Percentiles rank a stretch among this genome's conserved stretches.
phyloP scores from a whole-genome alignment of 2,113 vertebrate genomes.

The Pseudonaja textilis region DNA sequence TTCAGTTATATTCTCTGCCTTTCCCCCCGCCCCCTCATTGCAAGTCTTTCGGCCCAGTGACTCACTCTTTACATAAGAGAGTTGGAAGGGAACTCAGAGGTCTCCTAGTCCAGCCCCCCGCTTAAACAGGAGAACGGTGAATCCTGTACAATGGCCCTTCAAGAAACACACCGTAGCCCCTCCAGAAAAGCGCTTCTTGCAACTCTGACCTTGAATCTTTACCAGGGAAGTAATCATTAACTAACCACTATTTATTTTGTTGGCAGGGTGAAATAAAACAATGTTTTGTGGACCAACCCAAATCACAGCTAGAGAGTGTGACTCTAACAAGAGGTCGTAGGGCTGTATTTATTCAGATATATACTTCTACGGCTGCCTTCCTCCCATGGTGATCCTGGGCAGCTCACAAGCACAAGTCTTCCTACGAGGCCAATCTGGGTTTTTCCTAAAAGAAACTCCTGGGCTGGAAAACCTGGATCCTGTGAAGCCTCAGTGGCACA shows the following conservation, averaged over 20 bases:
- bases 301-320: not conserved
- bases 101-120: no score
- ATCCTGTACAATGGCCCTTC: not conserved
- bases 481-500: not conserved
- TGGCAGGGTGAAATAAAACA: not conserved
- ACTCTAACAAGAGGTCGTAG: not conserved
- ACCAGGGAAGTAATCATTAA: not conserved
- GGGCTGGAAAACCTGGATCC: not conserved
- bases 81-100: no score
- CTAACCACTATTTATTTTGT: not conserved
- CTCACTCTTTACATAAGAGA: not conserved
- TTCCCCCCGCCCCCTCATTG: no score
- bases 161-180: not conserved
- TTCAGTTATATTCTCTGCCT: not conserved
- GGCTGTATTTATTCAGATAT: not conserved
- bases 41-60: not conserved
- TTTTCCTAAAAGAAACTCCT: not conserved
- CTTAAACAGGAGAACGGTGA: not conserved
- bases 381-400: not conserved
- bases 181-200: not conserved
- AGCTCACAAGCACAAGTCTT: not conserved
- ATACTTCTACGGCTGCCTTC: not conserved
- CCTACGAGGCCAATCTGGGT: not conserved
- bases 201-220: no score
- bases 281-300: not conserved